phyloP scores from a whole-genome alignment of 1,140 invertebrate genomes.

The Bombus waltoni region DNA sequence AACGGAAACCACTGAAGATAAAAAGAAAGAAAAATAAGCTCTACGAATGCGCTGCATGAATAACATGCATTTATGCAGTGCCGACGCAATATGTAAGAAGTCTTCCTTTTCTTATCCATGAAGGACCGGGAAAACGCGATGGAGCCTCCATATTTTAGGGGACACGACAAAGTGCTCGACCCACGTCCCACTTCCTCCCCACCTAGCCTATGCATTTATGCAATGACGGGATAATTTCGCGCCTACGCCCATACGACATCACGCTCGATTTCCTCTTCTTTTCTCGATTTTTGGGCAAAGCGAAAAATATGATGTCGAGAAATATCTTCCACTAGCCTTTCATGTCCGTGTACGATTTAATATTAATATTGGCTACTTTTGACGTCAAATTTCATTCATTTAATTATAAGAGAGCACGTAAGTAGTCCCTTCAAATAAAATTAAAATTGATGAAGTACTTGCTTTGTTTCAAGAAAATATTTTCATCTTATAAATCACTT shows the following conservation, averaged over 20 bases:
- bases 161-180: conserved; percentile 73
- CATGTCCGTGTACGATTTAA: too few relatives aligned
- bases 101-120: conserved; percentile 68
- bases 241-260: conserved; percentile 67
- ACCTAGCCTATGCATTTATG: conserved; percentile 73
- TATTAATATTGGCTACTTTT: background rate
- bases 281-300: conserved; percentile 39
- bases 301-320: conserved; percentile 36
- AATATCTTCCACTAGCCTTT: background rate
- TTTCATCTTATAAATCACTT: too few relatives aligned
- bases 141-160: conserved; percentile 73
- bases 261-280: conserved; percentile 69
- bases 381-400: background rate
- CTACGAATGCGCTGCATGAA: conserved; percentile 70
- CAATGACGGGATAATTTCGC: conserved; percentile 76
- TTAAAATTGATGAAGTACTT: background rate
- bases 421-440: background rate
- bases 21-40: conserved; percentile 46
- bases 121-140: conserved; percentile 66
- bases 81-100: conserved; percentile 74
- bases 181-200: conserved; percentile 54
- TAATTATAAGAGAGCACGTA: background rate
- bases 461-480: background rate
- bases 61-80: conserved; percentile 63
- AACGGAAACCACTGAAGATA: background rate